Evolutionary conservation across 2,797 vertebrate genomes (phyloP).

Genomic region (Acanthornis magna): DNA sequence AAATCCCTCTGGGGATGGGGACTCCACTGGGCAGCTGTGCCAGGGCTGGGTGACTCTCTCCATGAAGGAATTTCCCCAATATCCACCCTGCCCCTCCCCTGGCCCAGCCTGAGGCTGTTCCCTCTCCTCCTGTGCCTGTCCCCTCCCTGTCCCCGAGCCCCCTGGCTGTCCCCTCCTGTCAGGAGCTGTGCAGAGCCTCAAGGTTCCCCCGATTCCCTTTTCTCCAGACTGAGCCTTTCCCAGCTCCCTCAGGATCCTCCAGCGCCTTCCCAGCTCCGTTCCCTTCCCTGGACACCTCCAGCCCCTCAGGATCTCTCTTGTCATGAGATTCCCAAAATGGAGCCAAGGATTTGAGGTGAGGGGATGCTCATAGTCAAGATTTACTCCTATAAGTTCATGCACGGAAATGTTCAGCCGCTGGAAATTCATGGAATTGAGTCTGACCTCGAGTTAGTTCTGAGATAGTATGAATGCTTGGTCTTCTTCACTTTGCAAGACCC

Average conservation of each 20-base stretch:
- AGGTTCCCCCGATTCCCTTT: neutral
- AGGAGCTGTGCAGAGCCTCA: neutral
- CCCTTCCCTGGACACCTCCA: neutral
- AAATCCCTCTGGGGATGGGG: neutral
- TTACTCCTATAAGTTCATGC: fast-evolving
- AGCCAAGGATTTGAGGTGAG: neutral
- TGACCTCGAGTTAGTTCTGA: neutral
- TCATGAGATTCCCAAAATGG: neutral
- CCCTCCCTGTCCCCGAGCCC: neutral
- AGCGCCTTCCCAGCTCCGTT: neutral
- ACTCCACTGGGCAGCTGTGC: neutral
- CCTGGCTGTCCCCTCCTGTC: neutral
- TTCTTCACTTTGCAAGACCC: too few relatives aligned
- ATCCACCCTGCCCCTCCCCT: fast-evolving
- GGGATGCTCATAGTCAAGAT: neutral
- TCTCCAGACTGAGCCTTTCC: neutral
- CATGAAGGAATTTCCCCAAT: neutral
- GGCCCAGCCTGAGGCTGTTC: neutral
- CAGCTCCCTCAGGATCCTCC: neutral
- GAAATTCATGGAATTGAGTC: neutral
- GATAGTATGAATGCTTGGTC: too few relatives aligned
- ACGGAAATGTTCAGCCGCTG: fast-evolving
- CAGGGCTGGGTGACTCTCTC: neutral
- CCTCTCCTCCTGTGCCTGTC: neutral
- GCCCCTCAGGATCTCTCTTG: neutral